Base-by-base conservation (phyloP, 2,797 vertebrate species). In the Clamator glandarius region DNA sequence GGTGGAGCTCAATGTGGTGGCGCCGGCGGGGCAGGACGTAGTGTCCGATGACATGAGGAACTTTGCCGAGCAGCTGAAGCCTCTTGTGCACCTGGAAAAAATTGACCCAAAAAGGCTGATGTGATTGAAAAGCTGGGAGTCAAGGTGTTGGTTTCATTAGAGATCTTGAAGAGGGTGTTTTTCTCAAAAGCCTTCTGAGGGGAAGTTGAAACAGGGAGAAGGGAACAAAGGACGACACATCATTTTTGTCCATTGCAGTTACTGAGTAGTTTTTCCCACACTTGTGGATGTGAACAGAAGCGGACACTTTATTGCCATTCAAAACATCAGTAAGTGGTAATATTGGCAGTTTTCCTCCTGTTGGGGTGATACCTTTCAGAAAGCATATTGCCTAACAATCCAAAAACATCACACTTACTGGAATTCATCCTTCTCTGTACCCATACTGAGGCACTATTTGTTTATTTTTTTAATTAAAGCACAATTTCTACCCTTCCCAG, bases 11-110 rank as follows among this genome's bases (percentile, higher is more conserved):
- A 99, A 98, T 23, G 98, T 99, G 28, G 98, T 99, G 16, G 99
- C 99, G 0, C 99, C 99, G 0, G 99, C 98, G 0, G 99, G 99
- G 6, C 99, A 99, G 97, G 99, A 99, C 82, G 96, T 98, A 0
- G 98, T 99, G 42, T 99, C 99, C 7, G 99, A 99, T 59, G 99
- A 99, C 95, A 99, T 99, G 98, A 98, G 99, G 89, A 99, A 98
- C 97, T 99, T 99, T 95, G 99, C 99, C 0, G 99, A 99, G 96
- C 99, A 99, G 58, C 98, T 99, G 33, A 99, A 99, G 91, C 99
- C 99, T 26, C 97, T 99, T 21, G 99, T 99, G 58, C 99, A 99
- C 82, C 97, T 99, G 59, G 99, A 99, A 95, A 99, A 99, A 97
- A 99, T 99, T 52, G 99, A 99, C 92, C 99, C 99, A 59, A 99